Base-by-base conservation (phyloP, 2,113 vertebrate species). In the Cyrtonyx montezumae region DNA sequence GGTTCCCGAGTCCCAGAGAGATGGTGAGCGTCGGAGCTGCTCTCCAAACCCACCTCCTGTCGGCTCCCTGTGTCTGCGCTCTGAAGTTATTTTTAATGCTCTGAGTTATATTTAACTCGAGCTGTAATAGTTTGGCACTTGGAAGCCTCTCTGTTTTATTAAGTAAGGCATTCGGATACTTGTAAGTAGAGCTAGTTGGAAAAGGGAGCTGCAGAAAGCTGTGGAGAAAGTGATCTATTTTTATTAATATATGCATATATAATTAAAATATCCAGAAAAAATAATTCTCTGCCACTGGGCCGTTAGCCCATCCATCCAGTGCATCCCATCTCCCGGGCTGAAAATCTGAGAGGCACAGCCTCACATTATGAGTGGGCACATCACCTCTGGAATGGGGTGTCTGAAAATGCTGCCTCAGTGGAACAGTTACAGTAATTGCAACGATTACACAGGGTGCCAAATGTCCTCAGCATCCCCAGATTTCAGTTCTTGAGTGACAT, bases 91-190 rank as follows among this genome's bases (percentile, higher is more conserved):
- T 95, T 53, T 87, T 88, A 68, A 32, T 46, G 82, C 93, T 76
- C 91, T 6, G 46, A 63, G 94, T 83, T 96, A 85, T 83, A 88
- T 97, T 95, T 95, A 95, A 95, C 94, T 93, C n/a, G 2, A 95
- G 96, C 94, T 93, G 53, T 76, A 96, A 69, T 25, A 95, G 95
- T 96, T 79, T 70, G 85, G 96, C 90, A 48, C 71, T 88, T 71
- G 11, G 42, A 96, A 96, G 43, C 86, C 91, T 69, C 86, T 74
- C 95, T 95, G 93, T 65, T 96, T 97, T 91, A 91, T 92, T 93
- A 86, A 95, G 90, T n/a, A 68, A 85, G 87, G 87, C 78, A 4
- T 94, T 94, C 74, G 80, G 96, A 65, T 91, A 58, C 93, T 94
- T 62, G n/a, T 66, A 40, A 79, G 87, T 2, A 3, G 63, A 58